Conservation (phyloP, 2,888 invertebrate species). For the Spilarctia lutea region DNA sequence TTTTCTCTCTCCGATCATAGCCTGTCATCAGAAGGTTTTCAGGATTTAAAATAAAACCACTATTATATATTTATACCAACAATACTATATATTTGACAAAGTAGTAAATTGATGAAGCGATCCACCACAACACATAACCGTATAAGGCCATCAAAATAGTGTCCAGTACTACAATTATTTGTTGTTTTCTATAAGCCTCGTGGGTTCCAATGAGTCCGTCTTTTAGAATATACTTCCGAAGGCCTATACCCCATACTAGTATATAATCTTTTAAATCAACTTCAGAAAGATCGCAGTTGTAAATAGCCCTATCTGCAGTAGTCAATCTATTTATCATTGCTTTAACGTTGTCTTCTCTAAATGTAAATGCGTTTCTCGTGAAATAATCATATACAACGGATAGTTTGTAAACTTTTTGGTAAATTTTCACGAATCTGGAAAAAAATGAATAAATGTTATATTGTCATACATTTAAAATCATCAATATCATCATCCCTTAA, state of each 20-base stretch:
- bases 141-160: neutral
- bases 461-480: neutral
- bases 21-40: neutral
- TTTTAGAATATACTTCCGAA: conserved; percentile 10
- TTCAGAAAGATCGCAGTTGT: conserved; percentile 35
- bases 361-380: conserved; percentile 24
- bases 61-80: neutral
- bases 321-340: conserved; percentile 21
- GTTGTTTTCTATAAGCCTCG: conserved; percentile 1
- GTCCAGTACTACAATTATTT: neutral
- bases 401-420: conserved; percentile 35
- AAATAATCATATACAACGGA: conserved; percentile 26
- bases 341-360: conserved; percentile 17
- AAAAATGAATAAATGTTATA: neutral
- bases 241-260: conserved; percentile 1
- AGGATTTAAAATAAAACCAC: neutral
- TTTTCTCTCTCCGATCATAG: too few species aligned
- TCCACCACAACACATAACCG: neutral
- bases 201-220: neutral
- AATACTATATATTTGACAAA: neutral
- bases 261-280: conserved; percentile 25
- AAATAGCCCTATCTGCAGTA: conserved; percentile 36
- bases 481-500: too few species aligned
- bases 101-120: neutral
- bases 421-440: conserved; percentile 26